These are phyloP conservation scores for Melanotus villosus DNA, from an alignment of 2,888 invertebrate species.

Conservation along the genomic window DNA sequence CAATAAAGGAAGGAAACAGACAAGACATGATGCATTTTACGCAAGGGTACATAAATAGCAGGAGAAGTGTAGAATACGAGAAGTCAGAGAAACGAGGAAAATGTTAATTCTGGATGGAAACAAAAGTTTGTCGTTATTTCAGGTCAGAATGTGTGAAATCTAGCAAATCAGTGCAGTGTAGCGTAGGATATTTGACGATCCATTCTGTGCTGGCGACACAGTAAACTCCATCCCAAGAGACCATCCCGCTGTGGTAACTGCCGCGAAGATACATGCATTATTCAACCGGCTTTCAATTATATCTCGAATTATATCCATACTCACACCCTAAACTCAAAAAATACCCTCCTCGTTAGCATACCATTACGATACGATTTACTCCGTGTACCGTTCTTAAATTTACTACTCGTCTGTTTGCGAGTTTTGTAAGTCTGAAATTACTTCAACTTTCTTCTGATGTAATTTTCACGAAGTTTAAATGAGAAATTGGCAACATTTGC, in stretches of 20 bases:
- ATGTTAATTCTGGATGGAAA: constrained; percentile 41
- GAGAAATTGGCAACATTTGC: too few species aligned
- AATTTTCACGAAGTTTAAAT: too few species aligned
- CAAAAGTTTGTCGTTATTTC: constrained; percentile 46
- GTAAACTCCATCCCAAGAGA: constrained; percentile 63
- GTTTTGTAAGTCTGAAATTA: constrained; percentile 3
- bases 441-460: not conserved
- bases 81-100: constrained; percentile 28
- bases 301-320: constrained; percentile 62
- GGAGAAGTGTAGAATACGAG: not conserved
- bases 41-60: constrained; percentile 35
- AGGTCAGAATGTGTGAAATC: constrained; percentile 54
- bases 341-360: constrained; percentile 45
- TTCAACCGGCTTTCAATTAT: constrained; percentile 69
- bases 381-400: constrained; percentile 21
- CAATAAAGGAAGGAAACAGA: constrained; percentile 14
- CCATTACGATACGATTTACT: constrained; percentile 31
- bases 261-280: constrained; percentile 64
- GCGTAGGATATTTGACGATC: constrained; percentile 62
- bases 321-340: constrained; percentile 47
- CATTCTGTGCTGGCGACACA: constrained; percentile 60
- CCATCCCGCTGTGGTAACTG: constrained; percentile 58
- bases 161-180: constrained; percentile 64
- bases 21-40: constrained; percentile 32
- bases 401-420: not conserved